Conservation (phyloP, 2,888 invertebrate genomes). For the Lepidocyrtoides sp. region DNA sequence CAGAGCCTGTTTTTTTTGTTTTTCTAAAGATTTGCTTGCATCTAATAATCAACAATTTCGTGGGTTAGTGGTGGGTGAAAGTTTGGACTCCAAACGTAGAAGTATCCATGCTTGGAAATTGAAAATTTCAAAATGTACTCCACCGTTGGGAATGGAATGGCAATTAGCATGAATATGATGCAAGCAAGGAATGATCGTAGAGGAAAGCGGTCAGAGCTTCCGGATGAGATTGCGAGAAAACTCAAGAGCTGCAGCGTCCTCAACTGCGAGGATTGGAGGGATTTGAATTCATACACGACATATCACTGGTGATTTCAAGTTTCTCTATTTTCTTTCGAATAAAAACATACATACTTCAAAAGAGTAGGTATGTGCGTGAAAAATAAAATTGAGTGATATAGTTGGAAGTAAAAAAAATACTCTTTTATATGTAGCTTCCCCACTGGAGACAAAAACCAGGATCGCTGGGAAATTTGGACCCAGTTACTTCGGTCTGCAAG, state of each 20-base stretch:
- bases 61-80: no score
- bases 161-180: constrained; percentile 54
- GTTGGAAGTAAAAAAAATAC: no score
- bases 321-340: no score
- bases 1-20: no score
- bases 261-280: constrained; percentile 79
- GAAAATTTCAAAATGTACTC: neutral
- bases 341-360: neutral
- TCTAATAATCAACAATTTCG: neutral
- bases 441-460: constrained; percentile 76
- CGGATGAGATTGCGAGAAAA: constrained; percentile 72
- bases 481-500: constrained; percentile 63
- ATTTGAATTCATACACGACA: constrained; percentile 71
- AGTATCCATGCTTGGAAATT: neutral
- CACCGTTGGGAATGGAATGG: constrained; percentile 31
- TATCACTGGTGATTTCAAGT: constrained; percentile 82
- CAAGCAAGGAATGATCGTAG: constrained; percentile 56
- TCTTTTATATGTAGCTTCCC: no score
- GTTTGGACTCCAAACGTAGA: neutral
- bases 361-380: no score
- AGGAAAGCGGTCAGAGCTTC: constrained; percentile 65
- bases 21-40: neutral
- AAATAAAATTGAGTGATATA: no score
- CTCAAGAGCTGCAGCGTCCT: constrained; percentile 73
- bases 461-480: constrained; percentile 80